phyloP scores from a whole-genome alignment of 2,113 vertebrate genomes.

The Seriola aureovittata region DNA sequence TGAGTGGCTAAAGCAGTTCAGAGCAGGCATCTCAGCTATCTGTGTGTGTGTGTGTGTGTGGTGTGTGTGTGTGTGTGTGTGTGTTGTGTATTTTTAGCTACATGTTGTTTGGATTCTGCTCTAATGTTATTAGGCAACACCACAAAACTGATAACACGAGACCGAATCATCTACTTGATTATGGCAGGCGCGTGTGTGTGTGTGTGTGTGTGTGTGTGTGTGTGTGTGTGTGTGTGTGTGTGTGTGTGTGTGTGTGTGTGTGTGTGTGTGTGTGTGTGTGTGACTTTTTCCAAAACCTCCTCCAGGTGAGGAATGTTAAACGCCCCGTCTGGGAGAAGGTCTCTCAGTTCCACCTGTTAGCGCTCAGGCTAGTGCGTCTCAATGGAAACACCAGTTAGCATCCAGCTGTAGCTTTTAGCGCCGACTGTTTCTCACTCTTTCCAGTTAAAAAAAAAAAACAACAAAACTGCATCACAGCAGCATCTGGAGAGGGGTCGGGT shows the following conservation, averaged over 20 bases:
- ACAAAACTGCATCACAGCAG: too few species aligned
- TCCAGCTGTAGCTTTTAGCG: neutral
- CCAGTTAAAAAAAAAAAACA: too few species aligned
- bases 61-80: conserved; percentile 39
- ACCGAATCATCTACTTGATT: neutral
- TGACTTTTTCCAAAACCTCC: neutral
- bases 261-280: neutral
- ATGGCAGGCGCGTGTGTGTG: neutral
- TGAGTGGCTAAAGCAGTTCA: conserved; percentile 42
- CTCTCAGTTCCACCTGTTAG: neutral
- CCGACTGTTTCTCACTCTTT: too few species aligned
- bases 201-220: conserved; percentile 16
- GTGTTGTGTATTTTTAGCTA: conserved; percentile 61
- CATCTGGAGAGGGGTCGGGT: too few species aligned
- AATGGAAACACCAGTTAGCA: neutral
- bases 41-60: conserved; percentile 30
- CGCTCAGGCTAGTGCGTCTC: neutral
- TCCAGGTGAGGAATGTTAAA: neutral
- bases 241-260: neutral
- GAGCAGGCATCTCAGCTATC: conserved; percentile 59
- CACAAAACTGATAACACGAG: neutral
- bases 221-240: neutral
- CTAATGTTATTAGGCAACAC: conserved; percentile 37
- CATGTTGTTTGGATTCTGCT: conserved; percentile 60
- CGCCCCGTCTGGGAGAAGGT: too few species aligned